Base-by-base conservation (phyloP, 2,888 invertebrate species). In the Galerucella pusilla region DNA sequence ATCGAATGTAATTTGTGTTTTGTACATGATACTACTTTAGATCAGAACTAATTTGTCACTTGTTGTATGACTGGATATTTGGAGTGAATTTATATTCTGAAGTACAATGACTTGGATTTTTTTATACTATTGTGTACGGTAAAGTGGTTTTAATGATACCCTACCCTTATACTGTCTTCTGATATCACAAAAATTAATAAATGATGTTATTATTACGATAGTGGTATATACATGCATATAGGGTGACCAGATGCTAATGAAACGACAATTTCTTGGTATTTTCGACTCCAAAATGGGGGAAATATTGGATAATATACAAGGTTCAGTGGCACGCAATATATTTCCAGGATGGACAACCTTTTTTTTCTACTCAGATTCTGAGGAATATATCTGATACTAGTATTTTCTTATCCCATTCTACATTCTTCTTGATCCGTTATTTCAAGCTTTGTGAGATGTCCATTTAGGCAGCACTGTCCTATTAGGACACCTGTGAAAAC, bases 1-100 rank as follows among this genome's bases (percentile, higher is more conserved):
- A 72, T n/a, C 72, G 46, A 45, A 64, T 67, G 45, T 72, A 72
- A 72, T 72, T 72, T 45, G 49, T 49, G 59, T 72, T 72, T 60
- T 66, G 52, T 60, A 54, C 54, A 72, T 35, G 66, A 72, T 60
- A 67, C 49, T 67, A 42, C 35, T 42, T 9, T 42, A 66, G 72
- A 67, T 67, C 46, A 16, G 16, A 46, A 46, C 46, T 65, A 45
- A 65, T 65, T 65, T 46, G 64, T 65, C 64, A 65, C 64, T 64
- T 65, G 16, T 1, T 45, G 63, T 20, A 11, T 14, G 12, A 16
- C 16, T 14, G 6, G 46, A 45, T 60, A 9, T 2, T 57, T 20
- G 5, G n/a, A 46, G 11, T 16, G 42, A 42, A 64, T 16, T 64
- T 45, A 65, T 20, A 46, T n/a, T 65, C 46, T 46, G 45, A 46